Conservation (phyloP, 2,797 vertebrate genomes). For the Enteromius unitaeniatus region DNA sequence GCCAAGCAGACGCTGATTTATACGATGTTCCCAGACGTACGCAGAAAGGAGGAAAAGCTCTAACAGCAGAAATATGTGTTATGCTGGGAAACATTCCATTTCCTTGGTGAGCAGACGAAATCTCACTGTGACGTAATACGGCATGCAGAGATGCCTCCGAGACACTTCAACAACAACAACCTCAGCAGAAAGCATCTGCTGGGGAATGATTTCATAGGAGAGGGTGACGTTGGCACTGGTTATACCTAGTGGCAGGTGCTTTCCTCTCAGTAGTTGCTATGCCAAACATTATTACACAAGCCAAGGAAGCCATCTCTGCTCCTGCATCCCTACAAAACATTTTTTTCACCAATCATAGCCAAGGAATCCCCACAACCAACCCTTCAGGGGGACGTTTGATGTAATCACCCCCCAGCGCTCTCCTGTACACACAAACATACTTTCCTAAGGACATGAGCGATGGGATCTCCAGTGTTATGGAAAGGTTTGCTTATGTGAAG, state of each 20-base stretch:
- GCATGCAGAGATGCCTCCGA: neutral
- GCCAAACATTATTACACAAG: neutral
- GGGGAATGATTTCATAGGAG: neutral
- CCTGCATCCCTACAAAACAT: slow-evolving; percentile 1
- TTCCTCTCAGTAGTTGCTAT: slow-evolving; percentile 4
- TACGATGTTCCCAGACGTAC: slow-evolving; percentile 47
- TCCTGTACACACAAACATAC: slow-evolving; percentile 15
- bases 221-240: neutral
- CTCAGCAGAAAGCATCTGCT: neutral
- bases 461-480: slow-evolving; percentile 5
- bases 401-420: neutral
- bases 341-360: neutral
- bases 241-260: slow-evolving; percentile 6
- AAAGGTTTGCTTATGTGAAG: slow-evolving; percentile 9
- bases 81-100: slow-evolving; percentile 13
- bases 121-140: neutral
- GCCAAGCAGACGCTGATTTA: slow-evolving; percentile 65
- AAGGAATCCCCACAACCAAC: neutral
- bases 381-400: slow-evolving; percentile 13
- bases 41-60: neutral
- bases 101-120: slow-evolving; percentile 13
- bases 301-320: neutral
- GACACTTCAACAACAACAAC: slow-evolving; percentile 21
- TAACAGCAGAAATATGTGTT: slow-evolving; percentile 20
- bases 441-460: slow-evolving; percentile 1